Evolutionary conservation across 2,113 vertebrate species (phyloP).

Genomic region (Forbesichthys papilliferus): DNA sequence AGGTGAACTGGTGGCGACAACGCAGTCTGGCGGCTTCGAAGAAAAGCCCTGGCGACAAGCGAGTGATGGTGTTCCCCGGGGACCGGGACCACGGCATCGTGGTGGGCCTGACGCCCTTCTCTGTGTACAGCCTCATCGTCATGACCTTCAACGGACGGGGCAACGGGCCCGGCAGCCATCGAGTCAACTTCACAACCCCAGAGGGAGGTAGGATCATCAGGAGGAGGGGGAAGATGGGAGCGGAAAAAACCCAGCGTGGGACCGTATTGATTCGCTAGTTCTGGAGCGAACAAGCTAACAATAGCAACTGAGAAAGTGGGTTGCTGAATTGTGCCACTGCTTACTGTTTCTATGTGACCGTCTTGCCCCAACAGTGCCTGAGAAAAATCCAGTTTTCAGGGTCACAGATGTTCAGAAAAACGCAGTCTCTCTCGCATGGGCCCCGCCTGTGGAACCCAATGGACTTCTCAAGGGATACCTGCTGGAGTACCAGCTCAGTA

Average conservation of each 20-base stretch:
- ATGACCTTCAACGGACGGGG: constrained; percentile 90
- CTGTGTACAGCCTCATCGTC: constrained; percentile 88
- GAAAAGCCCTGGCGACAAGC: constrained; percentile 81
- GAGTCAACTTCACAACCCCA: constrained; percentile 86
- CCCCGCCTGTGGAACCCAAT: constrained; percentile 84
- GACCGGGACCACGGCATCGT: constrained; percentile 81
- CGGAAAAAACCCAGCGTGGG: constrained; percentile 43
- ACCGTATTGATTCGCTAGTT: constrained; percentile 58
- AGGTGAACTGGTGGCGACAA: constrained; percentile 94
- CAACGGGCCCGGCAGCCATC: constrained; percentile 88
- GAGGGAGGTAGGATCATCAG: constrained; percentile 88
- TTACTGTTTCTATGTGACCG: constrained; percentile 38
- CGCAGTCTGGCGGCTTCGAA: constrained; percentile 82
- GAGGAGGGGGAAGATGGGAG: neutral
- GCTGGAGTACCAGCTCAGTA: constrained; percentile 94
- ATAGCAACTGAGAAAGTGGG: constrained; percentile 54
- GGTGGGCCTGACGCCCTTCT: constrained; percentile 86
- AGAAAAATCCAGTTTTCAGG: constrained; percentile 83
- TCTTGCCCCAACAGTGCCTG: constrained; percentile 82
- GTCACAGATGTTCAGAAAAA: constrained; percentile 84
- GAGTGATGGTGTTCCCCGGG: constrained; percentile 79
- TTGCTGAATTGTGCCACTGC: constrained; percentile 25
- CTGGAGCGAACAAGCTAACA: constrained; percentile 55
- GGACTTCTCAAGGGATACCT: constrained; percentile 88
- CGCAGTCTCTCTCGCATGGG: constrained; percentile 85